Percentiles rank a stretch among this genome's conserved stretches.
These are phyloP conservation scores for Panthera tigris DNA, from an alignment of 2,113 vertebrate species.

Conservation along the genomic window DNA sequence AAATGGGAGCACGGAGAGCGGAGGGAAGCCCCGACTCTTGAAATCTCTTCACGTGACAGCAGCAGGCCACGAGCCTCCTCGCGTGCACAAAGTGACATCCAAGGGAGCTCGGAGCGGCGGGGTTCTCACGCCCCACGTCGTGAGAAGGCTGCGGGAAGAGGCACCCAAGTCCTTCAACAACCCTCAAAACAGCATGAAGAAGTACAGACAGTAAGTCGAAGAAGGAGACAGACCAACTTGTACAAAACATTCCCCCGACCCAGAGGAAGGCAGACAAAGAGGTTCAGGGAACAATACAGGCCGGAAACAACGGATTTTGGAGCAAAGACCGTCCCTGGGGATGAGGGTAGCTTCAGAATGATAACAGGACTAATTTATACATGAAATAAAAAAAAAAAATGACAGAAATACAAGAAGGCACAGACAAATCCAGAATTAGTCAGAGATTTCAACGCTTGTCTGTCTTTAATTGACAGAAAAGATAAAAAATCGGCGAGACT, in stretches of 20 bases:
- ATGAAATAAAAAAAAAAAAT: neutral
- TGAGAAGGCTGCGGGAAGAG: neutral
- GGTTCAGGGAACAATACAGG: neutral
- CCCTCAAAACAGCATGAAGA: neutral
- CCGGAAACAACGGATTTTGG: neutral
- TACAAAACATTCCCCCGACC: neutral
- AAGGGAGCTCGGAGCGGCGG: neutral
- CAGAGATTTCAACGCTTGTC: neutral
- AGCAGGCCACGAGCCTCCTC: neutral
- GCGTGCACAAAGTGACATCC: accelerated
- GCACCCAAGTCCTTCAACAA: neutral
- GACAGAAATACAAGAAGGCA: neutral
- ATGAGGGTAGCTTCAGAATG: neutral
- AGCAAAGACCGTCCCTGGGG: neutral
- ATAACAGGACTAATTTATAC: neutral
- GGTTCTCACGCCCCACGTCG: neutral
- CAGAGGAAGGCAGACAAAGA: neutral
- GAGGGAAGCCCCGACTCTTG: too few relatives aligned
- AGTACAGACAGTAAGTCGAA: neutral
- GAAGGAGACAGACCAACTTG: neutral
- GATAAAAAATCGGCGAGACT: neutral
- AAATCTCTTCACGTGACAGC: neutral
- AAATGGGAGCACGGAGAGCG: neutral
- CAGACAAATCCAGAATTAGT: neutral
- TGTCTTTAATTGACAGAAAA: neutral